These are phyloP conservation scores for Andrena bicolor DNA, from an alignment of 2,888 invertebrate species.

Conservation along the genomic window DNA sequence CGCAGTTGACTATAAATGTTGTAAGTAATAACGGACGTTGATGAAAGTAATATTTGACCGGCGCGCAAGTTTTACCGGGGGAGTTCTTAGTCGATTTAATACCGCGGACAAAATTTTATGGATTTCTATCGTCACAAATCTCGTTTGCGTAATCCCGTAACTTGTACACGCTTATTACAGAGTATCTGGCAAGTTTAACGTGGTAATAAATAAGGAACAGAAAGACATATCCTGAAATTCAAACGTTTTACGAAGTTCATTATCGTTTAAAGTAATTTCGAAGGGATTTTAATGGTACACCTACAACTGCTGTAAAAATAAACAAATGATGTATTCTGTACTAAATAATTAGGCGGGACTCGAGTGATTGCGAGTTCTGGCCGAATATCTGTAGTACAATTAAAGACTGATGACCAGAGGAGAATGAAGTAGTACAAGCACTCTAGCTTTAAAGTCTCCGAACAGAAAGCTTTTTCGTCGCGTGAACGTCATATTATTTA, in stretches of 20 bases:
- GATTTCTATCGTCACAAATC: constrained; percentile 31
- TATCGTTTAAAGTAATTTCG: constrained; percentile 23
- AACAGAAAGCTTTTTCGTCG: constrained; percentile 36
- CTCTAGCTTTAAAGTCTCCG: constrained; percentile 56
- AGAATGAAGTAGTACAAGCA: constrained; percentile 57
- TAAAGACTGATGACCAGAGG: constrained; percentile 70
- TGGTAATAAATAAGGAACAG: constrained; percentile 46
- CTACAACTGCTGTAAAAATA: constrained; percentile 34
- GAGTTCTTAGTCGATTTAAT: constrained; percentile 38
- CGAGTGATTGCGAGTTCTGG: constrained; percentile 38
- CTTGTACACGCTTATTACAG: constrained; percentile 26
- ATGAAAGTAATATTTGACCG: constrained; percentile 62
- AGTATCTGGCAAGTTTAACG: constrained; percentile 34
- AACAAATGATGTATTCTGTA: constrained; percentile 42
- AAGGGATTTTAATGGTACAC: constrained; percentile 43
- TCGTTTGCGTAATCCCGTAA: constrained; percentile 38
- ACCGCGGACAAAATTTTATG: constrained; percentile 14
- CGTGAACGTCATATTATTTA: constrained; percentile 34
- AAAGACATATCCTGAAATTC: constrained; percentile 72
- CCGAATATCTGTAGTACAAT: constrained; percentile 67
- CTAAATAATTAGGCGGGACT: constrained; percentile 47
- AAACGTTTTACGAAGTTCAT: constrained; percentile 60
- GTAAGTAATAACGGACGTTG: constrained; percentile 44
- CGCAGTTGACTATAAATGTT: constrained; percentile 38
- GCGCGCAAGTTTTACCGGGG: constrained; percentile 31